These are phyloP conservation scores for Hypocryptadius cinnamomeus DNA, from an alignment of 2,113 vertebrate genomes.

Conservation along the genomic window DNA sequence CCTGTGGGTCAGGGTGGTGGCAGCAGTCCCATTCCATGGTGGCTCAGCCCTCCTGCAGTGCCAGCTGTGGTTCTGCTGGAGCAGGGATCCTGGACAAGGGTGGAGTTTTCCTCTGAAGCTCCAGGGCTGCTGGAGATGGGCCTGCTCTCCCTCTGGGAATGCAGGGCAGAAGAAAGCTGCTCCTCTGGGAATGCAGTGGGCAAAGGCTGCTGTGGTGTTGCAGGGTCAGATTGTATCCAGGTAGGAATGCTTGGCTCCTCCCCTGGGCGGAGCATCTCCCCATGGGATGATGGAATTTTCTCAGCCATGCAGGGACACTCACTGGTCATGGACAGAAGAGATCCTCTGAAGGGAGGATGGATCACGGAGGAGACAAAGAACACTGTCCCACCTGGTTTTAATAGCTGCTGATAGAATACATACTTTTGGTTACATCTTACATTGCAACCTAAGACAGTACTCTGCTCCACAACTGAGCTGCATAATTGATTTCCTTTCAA, in stretches of 20 bases:
- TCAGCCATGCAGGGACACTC: not conserved
- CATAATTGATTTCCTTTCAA: not conserved
- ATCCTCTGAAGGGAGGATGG: not conserved
- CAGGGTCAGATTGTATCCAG: not conserved
- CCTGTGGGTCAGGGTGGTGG: not conserved
- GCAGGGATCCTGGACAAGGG: not conserved
- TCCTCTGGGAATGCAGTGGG: too few relatives aligned
- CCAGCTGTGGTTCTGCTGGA: not conserved
- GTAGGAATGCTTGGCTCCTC: not conserved
- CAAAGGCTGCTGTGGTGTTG: not conserved
- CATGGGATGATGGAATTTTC: not conserved
- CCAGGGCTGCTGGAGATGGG: not conserved
- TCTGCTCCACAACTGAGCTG: not conserved
- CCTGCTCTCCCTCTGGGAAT: not conserved
- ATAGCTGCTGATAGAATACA: not conserved
- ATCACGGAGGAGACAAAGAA: not conserved
- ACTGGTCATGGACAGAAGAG: too few relatives aligned
- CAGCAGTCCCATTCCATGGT: fast-evolving
- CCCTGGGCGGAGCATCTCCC: not conserved
- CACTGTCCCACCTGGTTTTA: not conserved
- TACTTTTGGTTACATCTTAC: not conserved
- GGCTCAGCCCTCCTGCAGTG: not conserved
- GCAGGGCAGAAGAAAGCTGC: too few relatives aligned
- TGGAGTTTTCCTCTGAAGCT: too few relatives aligned
- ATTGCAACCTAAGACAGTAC: not conserved